phyloP scores from a whole-genome alignment of 2,797 vertebrate genomes.

The Rhinella marina region DNA sequence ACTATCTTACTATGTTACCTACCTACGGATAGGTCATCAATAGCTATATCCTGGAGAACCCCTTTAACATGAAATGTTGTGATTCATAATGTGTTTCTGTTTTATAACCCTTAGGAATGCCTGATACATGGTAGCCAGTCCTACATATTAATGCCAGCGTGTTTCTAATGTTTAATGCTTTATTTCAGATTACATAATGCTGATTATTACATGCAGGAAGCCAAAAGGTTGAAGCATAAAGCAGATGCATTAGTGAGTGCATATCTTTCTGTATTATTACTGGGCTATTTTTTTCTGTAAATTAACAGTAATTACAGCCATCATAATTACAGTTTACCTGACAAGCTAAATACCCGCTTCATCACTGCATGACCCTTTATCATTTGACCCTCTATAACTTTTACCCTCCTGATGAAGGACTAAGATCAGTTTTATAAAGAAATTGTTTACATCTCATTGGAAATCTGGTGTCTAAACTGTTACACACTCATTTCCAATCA shows the following conservation, averaged over 20 bases:
- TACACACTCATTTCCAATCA: not conserved
- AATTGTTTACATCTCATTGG: not conserved
- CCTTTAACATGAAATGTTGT: too few species aligned
- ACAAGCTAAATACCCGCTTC: not conserved
- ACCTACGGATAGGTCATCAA: too few species aligned
- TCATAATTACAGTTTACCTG: not conserved
- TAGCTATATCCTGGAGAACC: too few species aligned
- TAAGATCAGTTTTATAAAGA: not conserved
- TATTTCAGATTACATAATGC: constrained; percentile 88
- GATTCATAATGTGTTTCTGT: too few species aligned
- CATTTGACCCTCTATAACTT: not conserved
- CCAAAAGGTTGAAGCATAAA: constrained; percentile 97
- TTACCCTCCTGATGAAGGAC: not conserved
- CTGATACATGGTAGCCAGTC: not conserved
- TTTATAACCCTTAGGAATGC: too few species aligned
- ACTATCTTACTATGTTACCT: too few species aligned
- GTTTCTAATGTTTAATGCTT: constrained; percentile 52
- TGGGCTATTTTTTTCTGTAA: not conserved
- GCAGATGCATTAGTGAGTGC: constrained; percentile 92
- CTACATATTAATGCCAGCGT: not conserved
- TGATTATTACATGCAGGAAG: constrained; percentile 97
- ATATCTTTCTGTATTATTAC: not conserved
- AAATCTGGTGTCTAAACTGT: not conserved
- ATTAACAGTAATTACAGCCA: constrained; percentile 3
- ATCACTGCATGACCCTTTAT: not conserved